phyloP scores from a whole-genome alignment of 2,113 vertebrate species.

The Eretmochelys imbricata region DNA sequence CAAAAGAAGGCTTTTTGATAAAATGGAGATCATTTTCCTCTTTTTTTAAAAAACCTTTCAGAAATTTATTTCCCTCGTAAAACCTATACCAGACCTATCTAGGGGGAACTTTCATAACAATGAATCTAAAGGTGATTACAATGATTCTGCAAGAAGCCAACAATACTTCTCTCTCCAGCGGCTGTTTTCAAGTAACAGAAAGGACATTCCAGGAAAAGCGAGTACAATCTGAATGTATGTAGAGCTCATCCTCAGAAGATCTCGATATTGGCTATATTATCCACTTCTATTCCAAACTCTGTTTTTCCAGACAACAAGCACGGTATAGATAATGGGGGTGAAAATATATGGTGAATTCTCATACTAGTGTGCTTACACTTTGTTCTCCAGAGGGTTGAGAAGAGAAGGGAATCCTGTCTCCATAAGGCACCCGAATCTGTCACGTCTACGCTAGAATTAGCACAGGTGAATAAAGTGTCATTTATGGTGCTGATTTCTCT shows the following conservation, averaged over 20 bases:
- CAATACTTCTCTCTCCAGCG: neutral
- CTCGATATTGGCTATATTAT: neutral
- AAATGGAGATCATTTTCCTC: neutral
- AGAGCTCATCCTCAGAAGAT: neutral
- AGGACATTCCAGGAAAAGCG: neutral
- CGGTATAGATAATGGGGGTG: too few species aligned
- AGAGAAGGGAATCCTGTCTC: neutral
- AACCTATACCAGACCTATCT: neutral
- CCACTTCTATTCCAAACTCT: neutral
- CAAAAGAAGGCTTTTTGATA: neutral
- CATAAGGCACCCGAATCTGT: neutral
- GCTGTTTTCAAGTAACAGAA: neutral
- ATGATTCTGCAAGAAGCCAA: neutral
- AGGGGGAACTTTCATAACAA: neutral
- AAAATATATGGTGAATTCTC: neutral
- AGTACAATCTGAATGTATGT: neutral
- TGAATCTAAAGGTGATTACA: constrained; percentile 23
- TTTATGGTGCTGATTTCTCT: neutral
- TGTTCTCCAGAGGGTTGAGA: neutral
- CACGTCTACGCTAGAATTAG: neutral
- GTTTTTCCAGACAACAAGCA: neutral
- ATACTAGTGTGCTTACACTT: neutral
- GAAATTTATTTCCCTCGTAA: neutral
- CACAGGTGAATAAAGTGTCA: neutral
- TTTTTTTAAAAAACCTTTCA: neutral